Evolutionary conservation across 2,113 vertebrate genomes (phyloP), one percentile per base, ranked within the genome.

Genomic region (Tautogolabrus adspersus): DNA sequence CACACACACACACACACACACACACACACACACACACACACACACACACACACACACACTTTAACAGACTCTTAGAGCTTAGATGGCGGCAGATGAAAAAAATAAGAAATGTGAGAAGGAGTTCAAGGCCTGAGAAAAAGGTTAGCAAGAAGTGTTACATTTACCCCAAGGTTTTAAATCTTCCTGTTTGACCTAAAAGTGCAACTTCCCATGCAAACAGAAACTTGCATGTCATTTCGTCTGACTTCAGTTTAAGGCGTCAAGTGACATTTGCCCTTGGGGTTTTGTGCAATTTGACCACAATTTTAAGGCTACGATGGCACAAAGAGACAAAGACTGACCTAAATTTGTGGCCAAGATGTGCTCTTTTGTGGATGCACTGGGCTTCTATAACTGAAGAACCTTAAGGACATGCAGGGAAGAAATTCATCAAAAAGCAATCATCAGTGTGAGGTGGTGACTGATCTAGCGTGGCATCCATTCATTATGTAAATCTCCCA

Each of bases 401-500:
- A 75, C 77, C 85, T 59, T 52, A 1, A 73, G 82, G 81, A 74
- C 83, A 82, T 11, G 30, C 51, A 54, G 63, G 65, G 73, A 55
- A 73, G 69, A 82, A 88, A 91, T 86, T 85, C 72, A 91, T 91
- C 85, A 91, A 87, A 93, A 91, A 91, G 83, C 86, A 89, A 90
- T 90, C 85, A 91, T 78, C 80, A 82, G 87, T 40, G 38, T 75
- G 67, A 64, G 80, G 73, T 81, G 84, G 86, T 83, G 89, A 90
- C 90, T 90, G 88, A 91, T 91, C 85, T 86, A 82, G 82, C 68
- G 63, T 85, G 79, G 90, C 87, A 85, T 87, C 88, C 88, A 75
- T 87, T 91, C 90, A 91, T 91, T 92, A 93, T 91, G 91, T 82
- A 92, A 90, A 92, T 91, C 81, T 76, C 46, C 54, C 77, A 88